Evolutionary conservation across 1,140 invertebrate genomes (phyloP), one percentile per base, ranked within the genome.

Genomic region (Camponotus pennsylvanicus): DNA sequence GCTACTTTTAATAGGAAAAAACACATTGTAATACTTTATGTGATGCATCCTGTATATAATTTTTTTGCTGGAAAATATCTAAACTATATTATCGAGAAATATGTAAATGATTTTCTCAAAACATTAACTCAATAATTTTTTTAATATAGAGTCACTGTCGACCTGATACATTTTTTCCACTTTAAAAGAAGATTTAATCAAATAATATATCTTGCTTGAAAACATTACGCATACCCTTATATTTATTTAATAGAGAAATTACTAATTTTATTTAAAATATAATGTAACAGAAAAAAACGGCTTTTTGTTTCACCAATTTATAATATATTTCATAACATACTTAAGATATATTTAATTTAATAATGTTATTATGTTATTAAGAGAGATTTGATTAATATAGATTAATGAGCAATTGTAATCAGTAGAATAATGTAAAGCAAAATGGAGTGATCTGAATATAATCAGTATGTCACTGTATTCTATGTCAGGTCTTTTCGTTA

Each of bases 401-500:
- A 69, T 69, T 79, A 40, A 69, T 80, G 40, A 64, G 69, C 9
- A 70, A 27, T 49, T 49, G 15, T 13, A 57, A 82, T 82, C 37
- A 59, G 37, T 40, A 71, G 59, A 59, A 82, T 82, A 40, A 79
- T 15, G 69, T 18, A 34, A 78, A 57, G 66, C 52, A 27, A 71
- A 73, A 71, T 45, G 67, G 45, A 73, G 42, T 27, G 27, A 21
- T 37, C 55, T 61, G 55, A 64, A 49, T 80, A 70, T 45, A 75
- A 83, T 83, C 79, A 73, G 40, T 82, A 21, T 73, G 52, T 40
- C 40, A 21, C 34, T 55, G n/a, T 34, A 70, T 40, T 83, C 78
- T 70, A 69, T 34, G 45, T 83, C 79, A 70, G 78, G 78, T 57
- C 79, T 70, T 83, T 83, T 57, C 79, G 61, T 83, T 83, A 83